Conservation (phyloP, 2,888 invertebrate species). For the Microctonus hyperodae region DNA sequence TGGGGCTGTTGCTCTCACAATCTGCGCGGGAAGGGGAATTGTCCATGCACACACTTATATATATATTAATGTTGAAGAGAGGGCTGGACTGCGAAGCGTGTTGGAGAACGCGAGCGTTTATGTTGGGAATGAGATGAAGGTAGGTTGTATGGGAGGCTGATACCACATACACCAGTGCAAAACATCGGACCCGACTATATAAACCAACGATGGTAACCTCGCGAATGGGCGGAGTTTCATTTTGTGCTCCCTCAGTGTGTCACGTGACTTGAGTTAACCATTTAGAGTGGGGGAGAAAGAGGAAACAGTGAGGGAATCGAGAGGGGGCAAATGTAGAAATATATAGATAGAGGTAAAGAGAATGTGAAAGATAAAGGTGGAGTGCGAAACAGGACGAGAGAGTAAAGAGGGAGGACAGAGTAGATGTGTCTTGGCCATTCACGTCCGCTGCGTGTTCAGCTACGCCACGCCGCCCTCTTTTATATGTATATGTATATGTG, state of each 20-base stretch:
- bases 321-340: neutral
- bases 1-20: constrained; percentile 13
- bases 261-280: constrained; percentile 33
- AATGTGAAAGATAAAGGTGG: constrained; percentile 13
- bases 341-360: constrained; percentile 23
- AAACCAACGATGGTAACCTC: constrained; percentile 47
- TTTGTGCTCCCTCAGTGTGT: constrained; percentile 37
- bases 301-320: neutral
- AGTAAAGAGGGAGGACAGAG: constrained; percentile 32
- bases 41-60: no score
- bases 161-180: constrained; percentile 19
- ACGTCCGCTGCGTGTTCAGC: constrained; percentile 42
- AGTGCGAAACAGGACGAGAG: constrained; percentile 22
- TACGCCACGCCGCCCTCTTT: constrained; percentile 31
- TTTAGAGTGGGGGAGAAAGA: constrained; percentile 13
- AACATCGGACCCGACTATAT: neutral
- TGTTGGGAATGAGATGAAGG: constrained; percentile 16
- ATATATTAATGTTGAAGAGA: constrained; percentile 19
- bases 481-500: neutral
- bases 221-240: constrained; percentile 65
- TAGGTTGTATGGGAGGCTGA: constrained; percentile 31
- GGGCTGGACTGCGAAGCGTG: constrained; percentile 20
- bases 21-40: constrained; percentile 17
- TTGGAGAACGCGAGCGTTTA: constrained; percentile 12
- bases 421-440: constrained; percentile 38